Conservation (phyloP, 92 coral and sea anemone species). For the Zoanthus sansibaricus region DNA sequence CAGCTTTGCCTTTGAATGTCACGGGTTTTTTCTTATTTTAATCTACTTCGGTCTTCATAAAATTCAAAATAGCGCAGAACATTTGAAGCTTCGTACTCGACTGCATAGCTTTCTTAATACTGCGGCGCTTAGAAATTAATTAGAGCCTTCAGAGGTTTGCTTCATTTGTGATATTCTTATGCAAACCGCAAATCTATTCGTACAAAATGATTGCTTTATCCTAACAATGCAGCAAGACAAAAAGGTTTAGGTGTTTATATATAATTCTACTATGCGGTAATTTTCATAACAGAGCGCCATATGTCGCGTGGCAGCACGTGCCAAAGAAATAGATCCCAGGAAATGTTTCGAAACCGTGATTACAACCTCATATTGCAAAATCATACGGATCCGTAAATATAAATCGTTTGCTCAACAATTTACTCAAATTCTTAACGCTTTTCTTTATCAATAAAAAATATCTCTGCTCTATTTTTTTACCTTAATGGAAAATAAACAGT, state of each 20-base stretch:
- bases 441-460: conserved; percentile 29
- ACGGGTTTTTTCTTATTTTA: conserved; percentile 47
- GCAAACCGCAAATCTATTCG: conserved; percentile 31
- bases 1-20: conserved; percentile 62
- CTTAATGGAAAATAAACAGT: conserved; percentile 72
- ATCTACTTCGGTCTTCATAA: conserved; percentile 18
- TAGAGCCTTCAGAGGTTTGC: conserved; percentile 4
- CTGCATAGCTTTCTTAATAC: not conserved
- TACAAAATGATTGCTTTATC: conserved; percentile 12
- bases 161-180: conserved; percentile 26
- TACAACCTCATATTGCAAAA: not conserved
- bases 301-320: conserved; percentile 83
- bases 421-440: conserved; percentile 39
- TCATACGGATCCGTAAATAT: conserved; percentile 1
- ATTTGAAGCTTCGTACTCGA: not conserved
- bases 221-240: conserved; percentile 70
- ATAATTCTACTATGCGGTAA: conserved; percentile 1
- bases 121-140: conserved; percentile 28
- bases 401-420: conserved; percentile 55
- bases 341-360: not conserved
- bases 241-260: conserved; percentile 41
- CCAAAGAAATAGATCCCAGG: conserved; percentile 39
- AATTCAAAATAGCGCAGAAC: not conserved
- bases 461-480: conserved; percentile 38
- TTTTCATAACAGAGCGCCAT: conserved; percentile 13